Evolutionary conservation across 1,140 invertebrate species (phyloP).

Genomic region (Geopemphigus sp.): DNA sequence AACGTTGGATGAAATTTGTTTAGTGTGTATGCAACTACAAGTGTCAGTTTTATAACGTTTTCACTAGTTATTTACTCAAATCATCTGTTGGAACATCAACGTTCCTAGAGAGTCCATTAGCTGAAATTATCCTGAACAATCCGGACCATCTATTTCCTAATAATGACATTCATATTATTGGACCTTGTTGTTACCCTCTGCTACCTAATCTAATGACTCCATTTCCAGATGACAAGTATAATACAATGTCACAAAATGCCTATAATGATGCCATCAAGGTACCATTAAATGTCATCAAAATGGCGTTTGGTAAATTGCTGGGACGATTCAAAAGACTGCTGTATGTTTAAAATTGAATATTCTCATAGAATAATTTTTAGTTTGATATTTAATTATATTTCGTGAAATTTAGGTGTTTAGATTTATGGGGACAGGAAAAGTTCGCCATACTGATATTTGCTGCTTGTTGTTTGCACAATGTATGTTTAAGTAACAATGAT

Average conservation of each 20-base stretch:
- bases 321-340: constrained; percentile 28
- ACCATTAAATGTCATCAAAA: constrained; percentile 25
- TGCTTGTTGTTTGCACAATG: constrained; percentile 24
- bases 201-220: constrained; percentile 39
- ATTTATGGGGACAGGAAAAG: constrained; percentile 45
- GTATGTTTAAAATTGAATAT: constrained; percentile 19
- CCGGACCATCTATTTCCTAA: constrained; percentile 12
- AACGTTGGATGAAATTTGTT: neutral
- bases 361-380: neutral
- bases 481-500: constrained; percentile 31
- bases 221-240: neutral
- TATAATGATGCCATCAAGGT: constrained; percentile 23
- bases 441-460: constrained; percentile 42
- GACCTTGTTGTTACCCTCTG: constrained; percentile 24
- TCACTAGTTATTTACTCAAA: constrained; percentile 33
- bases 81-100: constrained; percentile 7
- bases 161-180: constrained; percentile 9
- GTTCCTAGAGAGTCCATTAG: constrained; percentile 33
- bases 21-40: constrained; percentile 41
- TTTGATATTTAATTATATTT: neutral
- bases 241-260: neutral
- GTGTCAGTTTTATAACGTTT: constrained; percentile 45
- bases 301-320: constrained; percentile 29
- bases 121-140: constrained; percentile 33
- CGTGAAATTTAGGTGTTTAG: constrained; percentile 26